A percentile compares a stretch with the other conserved stretches of the same genome.
These are phyloP conservation scores for Microctenopoma lineatum DNA, from an alignment of 2,797 vertebrate genomes.

Conservation along the genomic window DNA sequence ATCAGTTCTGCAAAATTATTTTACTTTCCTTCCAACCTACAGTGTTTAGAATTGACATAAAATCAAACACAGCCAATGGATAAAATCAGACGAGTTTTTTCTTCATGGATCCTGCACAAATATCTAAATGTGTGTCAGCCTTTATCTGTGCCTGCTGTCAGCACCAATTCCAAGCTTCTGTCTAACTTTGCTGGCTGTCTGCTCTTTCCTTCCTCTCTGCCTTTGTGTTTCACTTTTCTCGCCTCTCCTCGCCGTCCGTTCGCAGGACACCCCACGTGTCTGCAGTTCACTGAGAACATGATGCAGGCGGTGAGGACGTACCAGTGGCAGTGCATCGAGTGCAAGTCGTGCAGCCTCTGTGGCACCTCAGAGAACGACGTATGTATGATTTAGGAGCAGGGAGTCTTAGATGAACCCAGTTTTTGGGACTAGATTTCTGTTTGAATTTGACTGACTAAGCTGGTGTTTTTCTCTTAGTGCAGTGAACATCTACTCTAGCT, in stretches of 20 bases:
- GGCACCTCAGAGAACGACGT: conserved; percentile 99
- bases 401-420: neutral
- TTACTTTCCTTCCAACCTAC: neutral
- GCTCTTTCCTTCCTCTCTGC: neutral
- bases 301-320: conserved; percentile 97
- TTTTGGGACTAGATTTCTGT: neutral
- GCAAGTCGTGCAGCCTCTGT: conserved; percentile 98
- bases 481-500: neutral
- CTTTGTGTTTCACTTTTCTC: conserved; percentile 71
- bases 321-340: conserved; percentile 99
- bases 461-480: conserved; percentile 17
- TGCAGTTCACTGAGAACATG: conserved; percentile 99
- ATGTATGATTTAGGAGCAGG: conserved; percentile 55
- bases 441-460: neutral
- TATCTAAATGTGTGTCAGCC: neutral
- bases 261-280: conserved; percentile 95
- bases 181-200: conserved; percentile 2
- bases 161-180: neutral
- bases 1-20: neutral
- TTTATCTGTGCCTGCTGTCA: neutral
- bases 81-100: neutral
- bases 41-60: neutral
- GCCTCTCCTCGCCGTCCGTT: conserved; percentile 8
- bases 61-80: neutral
- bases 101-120: neutral